Percentiles rank a stretch among this genome's conserved stretches.
phyloP scores from a whole-genome alignment of 1,140 invertebrate genomes.

The Platyscapa corneri region DNA sequence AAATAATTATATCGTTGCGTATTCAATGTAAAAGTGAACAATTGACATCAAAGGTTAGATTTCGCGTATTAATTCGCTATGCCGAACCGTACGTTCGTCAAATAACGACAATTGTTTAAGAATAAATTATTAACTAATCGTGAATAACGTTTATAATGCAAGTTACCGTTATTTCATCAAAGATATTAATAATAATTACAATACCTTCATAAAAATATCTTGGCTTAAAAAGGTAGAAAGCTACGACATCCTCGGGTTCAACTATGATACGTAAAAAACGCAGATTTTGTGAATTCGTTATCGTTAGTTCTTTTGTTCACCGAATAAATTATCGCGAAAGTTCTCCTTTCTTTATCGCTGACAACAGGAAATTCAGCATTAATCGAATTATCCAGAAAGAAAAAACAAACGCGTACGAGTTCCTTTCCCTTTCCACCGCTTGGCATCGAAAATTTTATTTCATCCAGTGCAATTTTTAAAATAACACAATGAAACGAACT shows the following conservation, averaged over 20 bases:
- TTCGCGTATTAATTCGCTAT: too few species aligned
- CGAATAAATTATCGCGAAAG: conserved; percentile 6
- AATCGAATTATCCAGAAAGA: not conserved
- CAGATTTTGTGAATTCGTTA: not conserved
- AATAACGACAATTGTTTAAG: too few species aligned
- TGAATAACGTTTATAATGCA: not conserved
- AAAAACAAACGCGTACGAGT: not conserved
- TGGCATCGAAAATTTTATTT: too few species aligned
- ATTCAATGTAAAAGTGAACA: too few species aligned
- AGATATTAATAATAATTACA: not conserved
- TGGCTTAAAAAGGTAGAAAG: not conserved
- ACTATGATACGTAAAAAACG: not conserved
- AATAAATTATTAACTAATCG: not conserved
- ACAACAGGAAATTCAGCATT: not conserved
- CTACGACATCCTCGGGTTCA: not conserved
- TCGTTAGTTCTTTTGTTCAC: not conserved
- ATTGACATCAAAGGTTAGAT: too few species aligned
- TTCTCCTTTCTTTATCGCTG: conserved; percentile 1
- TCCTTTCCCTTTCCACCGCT: not conserved
- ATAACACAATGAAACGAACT: too few species aligned
- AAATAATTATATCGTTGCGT: too few species aligned
- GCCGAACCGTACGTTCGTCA: too few species aligned
- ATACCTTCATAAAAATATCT: not conserved
- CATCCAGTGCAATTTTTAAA: too few species aligned
- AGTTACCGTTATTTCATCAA: not conserved